Evolutionary conservation across 2,888 invertebrate species (phyloP).

Genomic region (Ctena decussata): DNA sequence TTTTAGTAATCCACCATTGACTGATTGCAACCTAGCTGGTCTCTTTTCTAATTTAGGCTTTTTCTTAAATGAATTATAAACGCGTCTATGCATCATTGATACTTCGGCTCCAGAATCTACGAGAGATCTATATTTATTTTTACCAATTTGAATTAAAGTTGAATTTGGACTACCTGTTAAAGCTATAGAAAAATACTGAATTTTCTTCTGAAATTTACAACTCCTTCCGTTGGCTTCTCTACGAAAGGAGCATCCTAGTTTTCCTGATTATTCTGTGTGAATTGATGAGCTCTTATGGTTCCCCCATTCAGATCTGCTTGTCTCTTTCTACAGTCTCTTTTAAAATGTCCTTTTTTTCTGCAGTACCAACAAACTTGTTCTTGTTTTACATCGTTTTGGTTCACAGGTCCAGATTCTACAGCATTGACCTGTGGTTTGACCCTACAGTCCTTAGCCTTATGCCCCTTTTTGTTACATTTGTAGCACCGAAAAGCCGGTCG

Average conservation of each 20-base stretch:
- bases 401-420: background rate
- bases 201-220: background rate
- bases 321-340: background rate
- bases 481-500: background rate
- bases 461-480: background rate
- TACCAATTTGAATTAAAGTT: conserved; percentile 1
- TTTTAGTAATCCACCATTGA: background rate
- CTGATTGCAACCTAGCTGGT: background rate
- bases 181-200: background rate
- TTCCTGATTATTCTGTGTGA: conserved; percentile 13
- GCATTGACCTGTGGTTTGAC: background rate
- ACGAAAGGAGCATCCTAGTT: conserved; percentile 14
- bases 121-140: background rate
- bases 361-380: background rate
- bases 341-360: background rate
- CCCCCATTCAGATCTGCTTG: too few relatives aligned
- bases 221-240: background rate
- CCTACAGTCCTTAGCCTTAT: background rate
- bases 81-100: conserved; percentile 35
- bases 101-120: conserved; percentile 38
- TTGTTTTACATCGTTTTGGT: background rate
- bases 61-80: conserved; percentile 23
- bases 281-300: background rate
- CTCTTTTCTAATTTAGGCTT: background rate
- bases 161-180: conserved; percentile 18